A percentile compares a stretch with the other conserved stretches of the same genome.
Conservation (phyloP, 23 tunicate species). For the Styela clava region DNA sequence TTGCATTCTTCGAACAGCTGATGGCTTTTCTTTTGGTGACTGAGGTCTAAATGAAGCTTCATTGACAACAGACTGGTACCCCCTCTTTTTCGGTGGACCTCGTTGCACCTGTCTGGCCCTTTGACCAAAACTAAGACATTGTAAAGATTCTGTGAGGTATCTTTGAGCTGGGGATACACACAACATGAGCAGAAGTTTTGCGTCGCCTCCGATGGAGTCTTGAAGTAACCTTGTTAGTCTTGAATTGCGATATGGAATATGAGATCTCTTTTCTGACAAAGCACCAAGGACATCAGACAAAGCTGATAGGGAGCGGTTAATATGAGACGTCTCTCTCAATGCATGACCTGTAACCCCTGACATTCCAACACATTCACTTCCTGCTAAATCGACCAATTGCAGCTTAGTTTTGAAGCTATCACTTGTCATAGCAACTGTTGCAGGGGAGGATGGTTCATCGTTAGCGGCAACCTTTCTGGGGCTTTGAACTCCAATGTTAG, state of each 20-base stretch:
- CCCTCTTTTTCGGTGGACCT: slow-evolving; percentile 46
- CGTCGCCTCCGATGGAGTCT: slow-evolving; percentile 75
- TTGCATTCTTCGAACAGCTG: slow-evolving; percentile 42
- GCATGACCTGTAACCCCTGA: slow-evolving; percentile 75
- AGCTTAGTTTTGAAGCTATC: slow-evolving; percentile 56
- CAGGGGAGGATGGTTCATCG: slow-evolving; percentile 21
- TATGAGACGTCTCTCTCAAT: slow-evolving; percentile 54
- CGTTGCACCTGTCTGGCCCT: slow-evolving; percentile 67
- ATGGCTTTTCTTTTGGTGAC: slow-evolving; percentile 45
- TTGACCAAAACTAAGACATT: slow-evolving; percentile 49
- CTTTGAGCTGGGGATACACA: slow-evolving; percentile 68
- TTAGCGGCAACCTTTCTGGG: neutral
- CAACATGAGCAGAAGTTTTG: slow-evolving; percentile 55
- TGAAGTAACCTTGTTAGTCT: slow-evolving; percentile 60
- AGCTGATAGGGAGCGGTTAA: slow-evolving; percentile 67
- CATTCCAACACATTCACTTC: slow-evolving; percentile 78
- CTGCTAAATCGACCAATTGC: slow-evolving; percentile 65
- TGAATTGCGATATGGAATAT: slow-evolving; percentile 68
- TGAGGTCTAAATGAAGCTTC: slow-evolving; percentile 38
- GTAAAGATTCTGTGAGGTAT: slow-evolving; percentile 60
- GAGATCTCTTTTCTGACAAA: slow-evolving; percentile 54
- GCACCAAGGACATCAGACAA: slow-evolving; percentile 58
- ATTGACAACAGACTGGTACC: slow-evolving; percentile 5
- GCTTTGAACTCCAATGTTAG: neutral
- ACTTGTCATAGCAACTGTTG: neutral